Evolutionary conservation across 2,113 vertebrate species (phyloP), one percentile per base, ranked within the genome.

Genomic region (Clarias macrocephalus): DNA sequence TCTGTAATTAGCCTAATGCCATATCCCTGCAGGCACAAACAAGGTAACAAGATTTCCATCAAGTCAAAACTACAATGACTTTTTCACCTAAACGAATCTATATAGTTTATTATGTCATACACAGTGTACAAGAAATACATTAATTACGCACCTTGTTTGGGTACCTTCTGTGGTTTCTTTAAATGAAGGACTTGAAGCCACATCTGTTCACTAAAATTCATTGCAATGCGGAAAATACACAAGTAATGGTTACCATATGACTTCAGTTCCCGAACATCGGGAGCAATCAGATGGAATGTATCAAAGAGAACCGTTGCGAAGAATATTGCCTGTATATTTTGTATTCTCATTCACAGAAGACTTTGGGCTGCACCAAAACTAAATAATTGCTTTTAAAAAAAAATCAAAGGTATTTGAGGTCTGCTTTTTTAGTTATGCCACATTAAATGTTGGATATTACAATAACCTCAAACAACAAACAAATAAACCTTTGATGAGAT

Each of bases 1-100:
- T 85, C 90, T 92, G 90, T 93, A 89, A 92, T 94, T 92, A 91
- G 86, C 56, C 84, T 87, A 86, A 85, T 79, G 66, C 87, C 86
- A 90, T 80, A 86, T 89, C 88, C 80, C 54, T 89, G 87, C 84
- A 88, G 70, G 85, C 85, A 87, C 62, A 86, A 91, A 80, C 88
- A 88, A 48, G 89, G 91, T 88, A 83, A 85, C 80, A 84, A 76
- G 80, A 81, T 89, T 91, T 89, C 90, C 88, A 91, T 37, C 59
- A 66, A 56, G 82, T 68, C 60, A 25, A 37, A 83, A 7, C 25
- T 66, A 25, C 21, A 56, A 21, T n/a, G 33, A 10, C 4, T 84
- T 73, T 85, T 85, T 86, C 73, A 60, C 25, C 11, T 73, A 54
- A 76, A 54, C 63, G 66, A 48, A 48, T 48, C 48, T 48, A 70